Percentiles rank a stretch among this genome's conserved stretches.
Conservation (phyloP, 2,797 vertebrate species). For the Cottoperca gobio region DNA sequence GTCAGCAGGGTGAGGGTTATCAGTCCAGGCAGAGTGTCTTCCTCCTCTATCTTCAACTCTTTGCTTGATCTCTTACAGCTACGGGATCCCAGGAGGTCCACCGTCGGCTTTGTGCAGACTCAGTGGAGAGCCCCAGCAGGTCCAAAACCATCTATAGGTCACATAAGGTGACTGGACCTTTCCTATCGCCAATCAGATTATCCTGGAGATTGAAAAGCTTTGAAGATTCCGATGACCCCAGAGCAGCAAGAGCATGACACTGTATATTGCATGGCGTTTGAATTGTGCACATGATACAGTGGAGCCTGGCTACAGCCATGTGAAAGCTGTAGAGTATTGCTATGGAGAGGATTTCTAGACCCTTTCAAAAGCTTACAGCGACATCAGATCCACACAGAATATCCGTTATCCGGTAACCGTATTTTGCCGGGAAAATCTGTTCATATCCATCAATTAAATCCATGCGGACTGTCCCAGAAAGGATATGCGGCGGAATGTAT, state of each 20-base stretch:
- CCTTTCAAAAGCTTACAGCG: neutral
- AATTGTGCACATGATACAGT: conserved; percentile 5
- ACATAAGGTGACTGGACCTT: conserved; percentile 5
- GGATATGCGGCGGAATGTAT: no score
- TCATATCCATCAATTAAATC: no score
- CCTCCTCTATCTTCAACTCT: conserved; percentile 38
- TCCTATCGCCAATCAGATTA: conserved; percentile 26
- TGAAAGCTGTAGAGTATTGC: neutral
- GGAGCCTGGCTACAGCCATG: neutral
- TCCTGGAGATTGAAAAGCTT: conserved; percentile 17
- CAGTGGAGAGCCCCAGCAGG: conserved; percentile 13
- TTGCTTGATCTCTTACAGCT: conserved; percentile 52
- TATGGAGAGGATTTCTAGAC: neutral
- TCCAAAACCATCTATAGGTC: conserved; percentile 20
- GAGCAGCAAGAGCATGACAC: neutral
- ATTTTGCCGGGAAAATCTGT: no score
- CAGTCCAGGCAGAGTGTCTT: conserved; percentile 17
- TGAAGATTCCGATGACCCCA: neutral
- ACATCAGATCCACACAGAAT: neutral
- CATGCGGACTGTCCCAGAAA: no score
- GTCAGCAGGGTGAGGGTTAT: conserved; percentile 58
- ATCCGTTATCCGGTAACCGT: no score
- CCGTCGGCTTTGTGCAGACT: conserved; percentile 22
- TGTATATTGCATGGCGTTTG: conserved; percentile 6
- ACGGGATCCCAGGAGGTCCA: conserved; percentile 48